phyloP scores from a whole-genome alignment of 2,113 vertebrate species.

The Ifrita kowaldi region DNA sequence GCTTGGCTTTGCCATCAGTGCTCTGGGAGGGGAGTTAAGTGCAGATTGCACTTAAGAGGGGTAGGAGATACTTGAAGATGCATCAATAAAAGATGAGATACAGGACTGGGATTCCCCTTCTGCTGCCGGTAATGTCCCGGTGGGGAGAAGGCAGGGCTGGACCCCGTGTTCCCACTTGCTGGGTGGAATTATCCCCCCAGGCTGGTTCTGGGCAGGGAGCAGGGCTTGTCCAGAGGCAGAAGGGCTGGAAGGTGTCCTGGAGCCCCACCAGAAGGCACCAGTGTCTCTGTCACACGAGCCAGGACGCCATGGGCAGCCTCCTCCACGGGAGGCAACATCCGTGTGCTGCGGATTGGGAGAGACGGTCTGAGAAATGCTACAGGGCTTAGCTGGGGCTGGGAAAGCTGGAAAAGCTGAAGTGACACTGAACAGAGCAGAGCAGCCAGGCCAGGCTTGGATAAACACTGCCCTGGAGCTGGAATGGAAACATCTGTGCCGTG shows the following conservation, averaged over 20 bases:
- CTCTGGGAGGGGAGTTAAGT: neutral
- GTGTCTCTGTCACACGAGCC: neutral
- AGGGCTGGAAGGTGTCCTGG: neutral
- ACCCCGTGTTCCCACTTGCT: accelerated
- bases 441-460: neutral
- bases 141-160: neutral
- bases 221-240: neutral
- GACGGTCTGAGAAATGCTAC: neutral
- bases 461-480: neutral
- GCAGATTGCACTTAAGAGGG: neutral
- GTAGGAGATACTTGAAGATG: neutral
- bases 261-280: neutral
- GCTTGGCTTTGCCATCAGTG: neutral
- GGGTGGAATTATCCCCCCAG: neutral
- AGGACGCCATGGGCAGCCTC: accelerated
- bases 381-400: neutral
- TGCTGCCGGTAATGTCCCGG: accelerated
- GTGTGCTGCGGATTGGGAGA: accelerated
- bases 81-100: neutral
- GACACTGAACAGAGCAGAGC: neutral
- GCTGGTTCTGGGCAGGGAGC: neutral
- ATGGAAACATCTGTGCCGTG: neutral
- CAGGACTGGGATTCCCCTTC: neutral
- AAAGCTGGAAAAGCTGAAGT: neutral
- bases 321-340: accelerated